Evolutionary conservation across 92 coral and sea anemone species (phyloP).

Genomic region (Diadumene lineata): DNA sequence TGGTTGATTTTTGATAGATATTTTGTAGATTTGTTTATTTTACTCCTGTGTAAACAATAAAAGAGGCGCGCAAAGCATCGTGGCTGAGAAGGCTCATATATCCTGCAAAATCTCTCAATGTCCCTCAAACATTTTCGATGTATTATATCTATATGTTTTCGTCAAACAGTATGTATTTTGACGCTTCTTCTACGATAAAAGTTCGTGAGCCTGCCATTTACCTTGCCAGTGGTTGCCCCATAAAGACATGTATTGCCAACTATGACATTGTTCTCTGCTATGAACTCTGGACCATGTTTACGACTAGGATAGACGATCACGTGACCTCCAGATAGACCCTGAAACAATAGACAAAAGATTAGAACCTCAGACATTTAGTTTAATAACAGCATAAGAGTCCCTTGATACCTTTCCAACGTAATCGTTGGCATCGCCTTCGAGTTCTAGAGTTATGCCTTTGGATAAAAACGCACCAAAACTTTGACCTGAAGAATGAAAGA

Average conservation of each 20-base stretch:
- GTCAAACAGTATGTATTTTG: not conserved
- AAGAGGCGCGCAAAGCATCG: no score
- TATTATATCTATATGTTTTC: no score
- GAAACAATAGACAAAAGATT: not conserved
- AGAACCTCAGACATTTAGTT: not conserved
- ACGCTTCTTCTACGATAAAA: no score
- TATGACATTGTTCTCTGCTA: slow-evolving; percentile 88
- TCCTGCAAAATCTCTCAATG: no score
- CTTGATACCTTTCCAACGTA: slow-evolving; percentile 92
- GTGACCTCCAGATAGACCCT: slow-evolving; percentile 93
- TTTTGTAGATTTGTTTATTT: no score
- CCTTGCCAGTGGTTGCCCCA: slow-evolving; percentile 98
- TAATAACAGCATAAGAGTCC: slow-evolving; percentile 3
- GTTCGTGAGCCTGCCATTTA: slow-evolving; percentile 29
- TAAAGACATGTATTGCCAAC: slow-evolving; percentile 94
- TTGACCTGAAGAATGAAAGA: slow-evolving; percentile 59
- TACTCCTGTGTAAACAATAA: no score
- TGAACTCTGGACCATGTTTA: slow-evolving; percentile 65
- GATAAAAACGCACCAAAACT: slow-evolving; percentile 96
- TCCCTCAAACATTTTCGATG: no score
- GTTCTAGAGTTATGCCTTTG: slow-evolving; percentile 87
- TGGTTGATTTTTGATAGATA: no score
- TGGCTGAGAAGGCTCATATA: no score
- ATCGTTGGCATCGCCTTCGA: slow-evolving; percentile 96
- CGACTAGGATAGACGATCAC: slow-evolving; percentile 86